Conservation (phyloP, 2,113 vertebrate species). For the Gambusia holbrooki region DNA sequence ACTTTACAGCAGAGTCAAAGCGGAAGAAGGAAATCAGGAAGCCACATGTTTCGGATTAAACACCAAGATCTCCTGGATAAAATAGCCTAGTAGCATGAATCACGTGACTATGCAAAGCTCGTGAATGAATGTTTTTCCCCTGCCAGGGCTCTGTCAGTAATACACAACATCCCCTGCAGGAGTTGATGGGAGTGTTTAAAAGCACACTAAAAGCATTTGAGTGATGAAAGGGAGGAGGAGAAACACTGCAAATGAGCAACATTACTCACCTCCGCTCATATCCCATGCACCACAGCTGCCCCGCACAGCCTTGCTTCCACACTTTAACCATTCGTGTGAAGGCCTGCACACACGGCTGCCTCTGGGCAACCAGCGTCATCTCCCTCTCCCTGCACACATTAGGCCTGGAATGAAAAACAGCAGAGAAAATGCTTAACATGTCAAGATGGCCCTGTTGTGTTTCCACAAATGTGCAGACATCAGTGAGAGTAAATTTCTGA, state of each 20-base stretch:
- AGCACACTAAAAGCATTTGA: constrained; percentile 18
- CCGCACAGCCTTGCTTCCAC: constrained; percentile 88
- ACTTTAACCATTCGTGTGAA: constrained; percentile 81
- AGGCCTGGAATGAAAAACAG: constrained; percentile 80
- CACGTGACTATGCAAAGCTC: constrained; percentile 21
- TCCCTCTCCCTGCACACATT: constrained; percentile 87
- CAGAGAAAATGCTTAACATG: constrained; percentile 49
- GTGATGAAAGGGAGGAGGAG: background rate
- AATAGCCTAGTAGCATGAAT: constrained; percentile 33
- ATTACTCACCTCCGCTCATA: constrained; percentile 87
- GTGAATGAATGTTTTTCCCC: constrained; percentile 33
- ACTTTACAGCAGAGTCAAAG: constrained; percentile 41
- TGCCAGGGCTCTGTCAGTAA: constrained; percentile 31
- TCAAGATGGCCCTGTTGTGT: constrained; percentile 44
- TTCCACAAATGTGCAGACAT: constrained; percentile 38
- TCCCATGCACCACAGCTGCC: constrained; percentile 84
- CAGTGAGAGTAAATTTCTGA: constrained; percentile 25
- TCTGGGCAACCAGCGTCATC: constrained; percentile 84
- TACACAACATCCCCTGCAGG: constrained; percentile 37
- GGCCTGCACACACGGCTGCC: constrained; percentile 86
- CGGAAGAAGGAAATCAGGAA: constrained; percentile 31
- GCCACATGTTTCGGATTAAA: constrained; percentile 16
- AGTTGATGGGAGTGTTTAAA: constrained; percentile 31
- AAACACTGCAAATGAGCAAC: constrained; percentile 15
- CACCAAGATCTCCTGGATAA: constrained; percentile 15